Evolutionary conservation across 2,888 invertebrate genomes (phyloP).

Genomic region (Stramonita haemastoma): DNA sequence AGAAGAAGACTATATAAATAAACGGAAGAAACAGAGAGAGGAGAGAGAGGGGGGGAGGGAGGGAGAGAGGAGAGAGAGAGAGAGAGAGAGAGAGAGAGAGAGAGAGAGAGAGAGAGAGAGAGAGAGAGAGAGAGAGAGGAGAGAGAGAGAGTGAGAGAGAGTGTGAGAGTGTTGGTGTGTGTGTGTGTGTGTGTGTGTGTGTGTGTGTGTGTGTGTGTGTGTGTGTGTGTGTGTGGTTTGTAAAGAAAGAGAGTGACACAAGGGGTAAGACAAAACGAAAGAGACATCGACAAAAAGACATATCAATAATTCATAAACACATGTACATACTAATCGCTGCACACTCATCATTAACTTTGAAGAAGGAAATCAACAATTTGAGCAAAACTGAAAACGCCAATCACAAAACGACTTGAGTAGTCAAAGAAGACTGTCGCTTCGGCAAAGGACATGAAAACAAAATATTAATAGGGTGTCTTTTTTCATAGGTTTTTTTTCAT

Average conservation of each 20-base stretch:
- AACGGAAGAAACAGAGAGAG: neutral
- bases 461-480: too few species aligned
- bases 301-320: too few species aligned
- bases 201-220: too few species aligned
- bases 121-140: conserved; percentile 2
- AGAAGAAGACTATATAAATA: neutral
- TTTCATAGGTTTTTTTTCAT: too few species aligned
- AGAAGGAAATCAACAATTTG: neutral
- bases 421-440: too few species aligned
- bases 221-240: too few species aligned
- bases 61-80: neutral
- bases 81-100: neutral
- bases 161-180: too few species aligned
- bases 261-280: too few species aligned
- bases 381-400: neutral
- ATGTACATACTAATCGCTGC: neutral
- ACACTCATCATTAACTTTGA: neutral
- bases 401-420: too few species aligned
- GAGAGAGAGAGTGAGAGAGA: neutral
- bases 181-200: too few species aligned
- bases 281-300: neutral
- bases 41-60: neutral
- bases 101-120: neutral
- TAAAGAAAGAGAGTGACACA: too few species aligned
- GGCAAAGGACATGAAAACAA: too few species aligned